phyloP scores from a whole-genome alignment of 2,113 vertebrate genomes.

The Clarias batrachus region DNA sequence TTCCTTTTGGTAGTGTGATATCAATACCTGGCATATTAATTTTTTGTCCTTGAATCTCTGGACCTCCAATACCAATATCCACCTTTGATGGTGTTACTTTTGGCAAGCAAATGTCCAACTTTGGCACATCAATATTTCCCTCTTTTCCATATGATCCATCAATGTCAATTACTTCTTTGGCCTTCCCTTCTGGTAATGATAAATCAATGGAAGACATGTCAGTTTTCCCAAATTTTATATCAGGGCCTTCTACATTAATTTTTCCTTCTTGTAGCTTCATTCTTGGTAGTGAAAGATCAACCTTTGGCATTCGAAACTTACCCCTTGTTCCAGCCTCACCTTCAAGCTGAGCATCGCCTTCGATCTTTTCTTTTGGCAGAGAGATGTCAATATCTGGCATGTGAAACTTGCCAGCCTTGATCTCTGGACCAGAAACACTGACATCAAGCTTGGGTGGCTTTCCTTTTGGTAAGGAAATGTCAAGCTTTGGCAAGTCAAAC shows the following conservation, averaged over 20 bases:
- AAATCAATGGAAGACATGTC: constrained; percentile 4
- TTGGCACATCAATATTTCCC: constrained; percentile 56
- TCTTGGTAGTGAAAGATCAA: constrained; percentile 58
- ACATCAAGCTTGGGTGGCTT: constrained; percentile 26
- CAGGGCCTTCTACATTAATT: not conserved
- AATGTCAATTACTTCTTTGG: constrained; percentile 38
- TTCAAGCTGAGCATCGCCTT: not conserved
- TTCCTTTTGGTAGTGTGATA: constrained; percentile 35
- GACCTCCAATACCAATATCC: constrained; percentile 32
- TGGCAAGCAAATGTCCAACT: constrained; percentile 50
- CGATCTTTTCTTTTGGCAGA: constrained; percentile 36
- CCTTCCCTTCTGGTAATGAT: constrained; percentile 36
- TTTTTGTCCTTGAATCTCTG: constrained; percentile 53
- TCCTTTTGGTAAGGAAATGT: constrained; percentile 59
- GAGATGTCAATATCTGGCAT: constrained; percentile 48
- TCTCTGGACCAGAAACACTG: constrained; percentile 17
- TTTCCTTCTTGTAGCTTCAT: constrained; percentile 52
- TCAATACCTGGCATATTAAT: constrained; percentile 52
- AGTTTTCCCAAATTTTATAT: constrained; percentile 46
- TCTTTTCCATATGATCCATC: constrained; percentile 22
- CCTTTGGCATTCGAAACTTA: constrained; percentile 59
- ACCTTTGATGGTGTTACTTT: constrained; percentile 13
- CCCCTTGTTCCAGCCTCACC: constrained; percentile 37
- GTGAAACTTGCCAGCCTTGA: constrained; percentile 51
- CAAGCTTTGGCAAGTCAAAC: constrained; percentile 17